phyloP scores from a whole-genome alignment of 2,888 invertebrate genomes.

The Drosophila picticornis region DNA sequence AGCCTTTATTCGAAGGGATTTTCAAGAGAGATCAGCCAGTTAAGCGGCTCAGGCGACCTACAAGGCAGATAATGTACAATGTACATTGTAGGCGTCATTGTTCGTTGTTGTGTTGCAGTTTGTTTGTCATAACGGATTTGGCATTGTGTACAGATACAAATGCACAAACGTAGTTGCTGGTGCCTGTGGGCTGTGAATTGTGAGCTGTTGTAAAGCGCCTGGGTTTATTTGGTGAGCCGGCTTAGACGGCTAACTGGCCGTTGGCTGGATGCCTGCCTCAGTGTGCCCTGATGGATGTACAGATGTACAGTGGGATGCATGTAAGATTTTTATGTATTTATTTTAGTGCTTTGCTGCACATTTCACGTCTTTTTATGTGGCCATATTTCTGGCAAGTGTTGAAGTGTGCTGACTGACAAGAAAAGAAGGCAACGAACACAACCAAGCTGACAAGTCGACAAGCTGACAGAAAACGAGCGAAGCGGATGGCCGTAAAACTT shows the following conservation, averaged over 20 bases:
- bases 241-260: conserved; percentile 43
- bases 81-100: conserved; percentile 39
- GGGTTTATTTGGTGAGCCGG: conserved; percentile 72
- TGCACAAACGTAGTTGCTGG: neutral
- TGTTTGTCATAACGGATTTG: conserved; percentile 43
- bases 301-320: conserved; percentile 1
- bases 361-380: conserved; percentile 72
- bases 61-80: conserved; percentile 30
- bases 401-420: conserved; percentile 51
- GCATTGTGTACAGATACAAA: conserved; percentile 6
- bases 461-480: conserved; percentile 49
- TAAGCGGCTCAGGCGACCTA: conserved; percentile 40
- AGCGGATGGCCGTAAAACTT: conserved; percentile 55
- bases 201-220: conserved; percentile 44
- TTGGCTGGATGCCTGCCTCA: neutral
- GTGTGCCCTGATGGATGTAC: conserved; percentile 4
- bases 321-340: conserved; percentile 45
- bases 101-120: conserved; percentile 26
- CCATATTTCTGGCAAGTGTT: conserved; percentile 73
- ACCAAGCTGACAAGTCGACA: conserved; percentile 5
- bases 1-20: conserved; percentile 17
- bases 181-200: neutral
- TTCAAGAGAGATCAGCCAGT: conserved; percentile 6
- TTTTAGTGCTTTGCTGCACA: conserved; percentile 50
- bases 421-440: neutral